Evolutionary conservation across 2,797 vertebrate genomes (phyloP).

Genomic region (Pantherophis alleghaniensis): DNA sequence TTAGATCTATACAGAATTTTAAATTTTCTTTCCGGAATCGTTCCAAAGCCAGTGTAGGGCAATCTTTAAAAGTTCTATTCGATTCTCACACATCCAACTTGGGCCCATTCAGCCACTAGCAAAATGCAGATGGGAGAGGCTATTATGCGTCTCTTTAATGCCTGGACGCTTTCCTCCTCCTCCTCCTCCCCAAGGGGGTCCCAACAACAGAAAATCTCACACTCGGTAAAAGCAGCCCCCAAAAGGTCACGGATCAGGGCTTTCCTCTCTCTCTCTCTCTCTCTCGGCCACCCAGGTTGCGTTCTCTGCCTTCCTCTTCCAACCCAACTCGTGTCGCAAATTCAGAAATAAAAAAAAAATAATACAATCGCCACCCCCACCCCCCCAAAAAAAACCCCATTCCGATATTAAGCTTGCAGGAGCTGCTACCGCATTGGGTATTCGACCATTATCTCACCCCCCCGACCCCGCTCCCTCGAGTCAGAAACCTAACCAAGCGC

Average conservation of each 20-base stretch:
- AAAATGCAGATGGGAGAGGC: not conserved
- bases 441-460: not conserved
- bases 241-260: not conserved
- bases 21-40: not conserved
- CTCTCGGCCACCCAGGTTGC: not conserved
- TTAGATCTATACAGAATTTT: not conserved
- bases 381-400: not conserved
- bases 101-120: not conserved
- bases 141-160: not conserved
- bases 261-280: not conserved
- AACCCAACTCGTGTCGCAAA: not conserved
- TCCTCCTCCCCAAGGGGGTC: not conserved
- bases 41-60: not conserved
- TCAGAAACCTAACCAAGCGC: not conserved
- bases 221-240: not conserved
- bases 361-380: rapidly evolving
- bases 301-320: not conserved
- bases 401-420: not conserved
- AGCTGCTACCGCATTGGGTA: not conserved
- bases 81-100: not conserved
- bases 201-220: not conserved
- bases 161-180: not conserved
- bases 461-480: not conserved
- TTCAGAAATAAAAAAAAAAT: not conserved
- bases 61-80: not conserved